phyloP scores from a whole-genome alignment of 2,888 invertebrate genomes.

The Iphiclides podalirius region DNA sequence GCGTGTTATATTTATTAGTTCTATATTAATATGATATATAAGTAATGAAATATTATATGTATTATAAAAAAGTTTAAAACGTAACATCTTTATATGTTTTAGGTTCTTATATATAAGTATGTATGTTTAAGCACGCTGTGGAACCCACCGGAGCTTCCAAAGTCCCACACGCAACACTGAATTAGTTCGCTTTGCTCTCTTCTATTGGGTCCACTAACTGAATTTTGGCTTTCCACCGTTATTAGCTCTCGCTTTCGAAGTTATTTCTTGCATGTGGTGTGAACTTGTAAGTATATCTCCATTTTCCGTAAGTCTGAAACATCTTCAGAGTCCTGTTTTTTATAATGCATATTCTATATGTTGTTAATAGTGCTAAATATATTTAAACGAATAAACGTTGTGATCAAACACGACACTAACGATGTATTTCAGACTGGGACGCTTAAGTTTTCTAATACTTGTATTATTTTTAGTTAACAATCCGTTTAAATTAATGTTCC shows the following conservation, averaged over 20 bases:
- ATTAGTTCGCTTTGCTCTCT: constrained; percentile 24
- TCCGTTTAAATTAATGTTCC: background rate
- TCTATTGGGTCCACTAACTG: constrained; percentile 24
- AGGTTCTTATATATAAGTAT: constrained; percentile 17
- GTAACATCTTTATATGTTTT: constrained; percentile 12
- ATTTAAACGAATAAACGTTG: background rate
- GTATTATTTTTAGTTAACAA: background rate
- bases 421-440: background rate
- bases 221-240: constrained; percentile 28
- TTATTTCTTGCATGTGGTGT: constrained; percentile 31
- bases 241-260: constrained; percentile 42
- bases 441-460: background rate
- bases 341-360: background rate
- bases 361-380: background rate
- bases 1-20: constrained; percentile 42
- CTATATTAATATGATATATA: background rate
- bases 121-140: constrained; percentile 39
- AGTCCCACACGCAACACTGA: constrained; percentile 32
- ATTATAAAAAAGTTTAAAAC: constrained; percentile 19
- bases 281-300: constrained; percentile 27
- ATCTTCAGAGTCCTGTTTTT: constrained; percentile 3
- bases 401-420: constrained; percentile 2
- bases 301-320: constrained; percentile 1
- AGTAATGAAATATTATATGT: constrained; percentile 28
- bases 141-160: constrained; percentile 40